Conservation (phyloP, 1,140 invertebrate genomes). For the Drosophila subobscura region DNA sequence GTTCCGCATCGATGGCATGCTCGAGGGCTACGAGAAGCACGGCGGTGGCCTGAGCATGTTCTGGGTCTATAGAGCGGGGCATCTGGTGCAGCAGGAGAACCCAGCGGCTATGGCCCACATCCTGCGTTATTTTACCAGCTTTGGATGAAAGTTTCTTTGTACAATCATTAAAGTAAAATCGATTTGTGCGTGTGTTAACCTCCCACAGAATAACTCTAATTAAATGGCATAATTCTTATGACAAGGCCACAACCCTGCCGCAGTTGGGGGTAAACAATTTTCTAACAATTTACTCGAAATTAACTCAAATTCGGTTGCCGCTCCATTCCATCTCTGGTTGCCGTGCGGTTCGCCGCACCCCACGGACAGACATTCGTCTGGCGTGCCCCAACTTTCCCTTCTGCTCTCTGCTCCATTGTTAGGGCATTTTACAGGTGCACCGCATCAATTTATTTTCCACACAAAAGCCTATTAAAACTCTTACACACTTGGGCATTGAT, state of each 20-base stretch:
- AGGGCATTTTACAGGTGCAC: slow-evolving; percentile 74
- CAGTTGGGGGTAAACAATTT: slow-evolving; percentile 46
- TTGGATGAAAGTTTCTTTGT: slow-evolving; percentile 22
- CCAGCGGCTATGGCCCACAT: slow-evolving; percentile 74
- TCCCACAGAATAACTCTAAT: slow-evolving; percentile 6
- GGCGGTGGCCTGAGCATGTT: slow-evolving; percentile 89
- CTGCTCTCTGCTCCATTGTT: slow-evolving; percentile 39
- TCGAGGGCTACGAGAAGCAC: slow-evolving; percentile 88
- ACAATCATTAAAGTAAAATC: background rate
- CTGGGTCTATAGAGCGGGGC: slow-evolving; percentile 88
- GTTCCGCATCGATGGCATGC: slow-evolving; percentile 85
- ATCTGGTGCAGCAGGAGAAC: slow-evolving; percentile 85
- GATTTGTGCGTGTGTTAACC: background rate
- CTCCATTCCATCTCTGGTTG: slow-evolving; percentile 39
- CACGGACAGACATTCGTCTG: slow-evolving; percentile 44
- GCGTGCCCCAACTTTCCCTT: slow-evolving; percentile 15
- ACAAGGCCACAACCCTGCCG: slow-evolving; percentile 33
- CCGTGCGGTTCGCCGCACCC: slow-evolving; percentile 62
- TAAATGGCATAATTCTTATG: slow-evolving; percentile 43
- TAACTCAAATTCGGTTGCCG: slow-evolving; percentile 57
- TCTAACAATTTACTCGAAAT: slow-evolving; percentile 77
- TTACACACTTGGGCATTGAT: slow-evolving; percentile 63
- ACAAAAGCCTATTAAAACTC: slow-evolving; percentile 81
- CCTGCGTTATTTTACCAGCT: slow-evolving; percentile 61
- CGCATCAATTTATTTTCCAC: slow-evolving; percentile 80